A percentile compares a stretch with the other conserved stretches of the same genome.
These are phyloP conservation scores for Caenorhabditis afra DNA, from an alignment of 2,888 invertebrate species.

Conservation along the genomic window DNA sequence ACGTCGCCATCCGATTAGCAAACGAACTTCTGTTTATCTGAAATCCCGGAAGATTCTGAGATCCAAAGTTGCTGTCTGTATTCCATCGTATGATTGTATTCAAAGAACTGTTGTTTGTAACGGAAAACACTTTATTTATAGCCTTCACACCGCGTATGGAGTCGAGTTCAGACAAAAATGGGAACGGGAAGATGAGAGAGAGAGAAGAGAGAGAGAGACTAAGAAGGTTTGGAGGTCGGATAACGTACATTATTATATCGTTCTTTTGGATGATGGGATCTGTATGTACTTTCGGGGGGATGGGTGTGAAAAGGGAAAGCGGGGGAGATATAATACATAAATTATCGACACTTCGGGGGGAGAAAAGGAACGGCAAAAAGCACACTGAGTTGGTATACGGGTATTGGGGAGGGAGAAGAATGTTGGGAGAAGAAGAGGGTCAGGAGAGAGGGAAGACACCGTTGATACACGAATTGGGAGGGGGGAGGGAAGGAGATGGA, in stretches of 20 bases:
- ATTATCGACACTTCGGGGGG: constrained; percentile 43
- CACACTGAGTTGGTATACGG: constrained; percentile 45
- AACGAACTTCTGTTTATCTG: too few species aligned
- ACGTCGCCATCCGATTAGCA: too few species aligned
- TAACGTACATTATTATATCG: constrained; percentile 12
- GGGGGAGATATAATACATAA: constrained; percentile 22
- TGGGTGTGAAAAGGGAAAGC: too few species aligned
- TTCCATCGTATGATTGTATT: too few species aligned
- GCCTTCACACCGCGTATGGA: constrained; percentile 61
- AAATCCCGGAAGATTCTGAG: too few species aligned
- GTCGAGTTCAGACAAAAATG: constrained; percentile 52
- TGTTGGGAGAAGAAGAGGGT: constrained; percentile 24
- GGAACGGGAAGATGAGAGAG: constrained; percentile 5
- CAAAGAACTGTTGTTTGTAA: constrained; percentile 30
- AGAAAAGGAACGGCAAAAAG: constrained; percentile 21
- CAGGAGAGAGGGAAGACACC: constrained; percentile 29
- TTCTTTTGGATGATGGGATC: background rate
- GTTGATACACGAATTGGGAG: constrained; percentile 28
- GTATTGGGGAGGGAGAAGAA: background rate
- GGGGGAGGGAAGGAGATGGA: constrained; percentile 7
- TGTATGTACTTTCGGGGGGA: background rate
- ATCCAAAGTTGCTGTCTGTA: too few species aligned
- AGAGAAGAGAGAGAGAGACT: constrained; percentile 10
- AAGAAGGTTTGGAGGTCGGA: constrained; percentile 1
- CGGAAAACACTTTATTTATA: constrained; percentile 50